Conservation (phyloP, 2,888 invertebrate species). For the Heliconius ethilla region DNA sequence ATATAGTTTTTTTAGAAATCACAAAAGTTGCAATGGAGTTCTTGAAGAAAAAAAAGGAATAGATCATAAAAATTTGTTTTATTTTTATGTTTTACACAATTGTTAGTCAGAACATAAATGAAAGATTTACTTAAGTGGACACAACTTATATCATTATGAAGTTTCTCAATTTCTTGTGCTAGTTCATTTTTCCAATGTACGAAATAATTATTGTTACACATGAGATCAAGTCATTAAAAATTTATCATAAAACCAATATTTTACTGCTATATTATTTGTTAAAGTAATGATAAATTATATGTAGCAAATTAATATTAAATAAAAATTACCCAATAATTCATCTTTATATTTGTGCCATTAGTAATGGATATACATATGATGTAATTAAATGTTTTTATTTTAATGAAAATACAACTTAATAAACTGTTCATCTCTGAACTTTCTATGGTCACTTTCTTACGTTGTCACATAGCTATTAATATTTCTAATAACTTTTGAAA, state of each 20-base stretch:
- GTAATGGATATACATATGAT: conserved; percentile 19
- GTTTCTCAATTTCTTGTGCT: conserved; percentile 38
- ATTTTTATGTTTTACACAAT: conserved; percentile 46
- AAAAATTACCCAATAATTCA: conserved; percentile 37
- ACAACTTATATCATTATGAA: conserved; percentile 26
- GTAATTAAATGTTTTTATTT: not conserved
- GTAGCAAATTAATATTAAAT: conserved; percentile 44
- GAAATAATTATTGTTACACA: conserved; percentile 24
- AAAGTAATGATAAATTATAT: conserved; percentile 39
- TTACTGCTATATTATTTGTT: conserved; percentile 14
- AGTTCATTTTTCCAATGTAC: conserved; percentile 8
- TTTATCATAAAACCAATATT: conserved; percentile 10
- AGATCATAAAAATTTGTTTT: conserved; percentile 42
- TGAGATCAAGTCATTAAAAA: conserved; percentile 33
- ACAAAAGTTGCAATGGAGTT: not conserved
- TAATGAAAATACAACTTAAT: not conserved
- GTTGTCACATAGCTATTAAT: not conserved
- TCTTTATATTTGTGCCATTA: conserved; percentile 31
- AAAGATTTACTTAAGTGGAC: conserved; percentile 38
- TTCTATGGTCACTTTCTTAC: not conserved
- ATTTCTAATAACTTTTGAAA: too few species aligned
- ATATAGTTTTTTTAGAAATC: not conserved
- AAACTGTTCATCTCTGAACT: not conserved
- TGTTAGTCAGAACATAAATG: conserved; percentile 47
- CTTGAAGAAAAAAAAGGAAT: not conserved